A percentile compares a stretch with the other conserved stretches of the same genome.
These are phyloP conservation scores for Papilio demoleus DNA, from an alignment of 2,888 invertebrate genomes.

Conservation along the genomic window DNA sequence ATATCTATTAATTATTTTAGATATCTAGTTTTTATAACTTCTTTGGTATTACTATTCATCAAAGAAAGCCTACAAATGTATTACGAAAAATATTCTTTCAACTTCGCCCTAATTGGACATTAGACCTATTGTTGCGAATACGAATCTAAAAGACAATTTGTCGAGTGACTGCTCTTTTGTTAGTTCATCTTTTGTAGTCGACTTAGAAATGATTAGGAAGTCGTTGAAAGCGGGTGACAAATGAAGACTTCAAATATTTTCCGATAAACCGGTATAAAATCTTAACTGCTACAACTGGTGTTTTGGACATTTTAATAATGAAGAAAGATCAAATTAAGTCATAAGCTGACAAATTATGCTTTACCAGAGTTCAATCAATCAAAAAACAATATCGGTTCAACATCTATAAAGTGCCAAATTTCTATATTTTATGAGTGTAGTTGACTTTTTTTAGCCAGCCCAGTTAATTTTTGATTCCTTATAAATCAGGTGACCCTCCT, in stretches of 20 bases:
- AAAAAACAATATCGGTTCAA: too few relatives aligned
- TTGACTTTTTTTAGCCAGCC: too few relatives aligned
- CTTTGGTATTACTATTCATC: not conserved
- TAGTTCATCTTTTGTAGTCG: not conserved
- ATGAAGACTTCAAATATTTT: not conserved
- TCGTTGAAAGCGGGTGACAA: not conserved
- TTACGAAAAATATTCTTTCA: not conserved
- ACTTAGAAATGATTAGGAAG: not conserved
- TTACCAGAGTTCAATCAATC: too few relatives aligned
- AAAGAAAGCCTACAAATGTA: not conserved
- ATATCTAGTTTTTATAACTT: not conserved
- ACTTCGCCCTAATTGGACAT: conserved; percentile 9
- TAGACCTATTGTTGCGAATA: not conserved
- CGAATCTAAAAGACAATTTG: conserved; percentile 12
- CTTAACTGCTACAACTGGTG: too few relatives aligned
- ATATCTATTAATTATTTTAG: not conserved
- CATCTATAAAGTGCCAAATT: too few relatives aligned
- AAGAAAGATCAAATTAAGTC: too few relatives aligned
- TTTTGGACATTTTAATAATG: too few relatives aligned
- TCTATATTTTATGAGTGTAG: too few relatives aligned
- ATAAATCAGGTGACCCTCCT: too few relatives aligned
- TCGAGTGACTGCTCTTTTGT: conserved; percentile 1
- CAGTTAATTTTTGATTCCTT: too few relatives aligned
- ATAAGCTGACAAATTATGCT: too few relatives aligned
- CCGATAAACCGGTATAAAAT: too few relatives aligned